Evolutionary conservation across 2,797 vertebrate genomes (phyloP).

Genomic region (Coregonus suidteri): DNA sequence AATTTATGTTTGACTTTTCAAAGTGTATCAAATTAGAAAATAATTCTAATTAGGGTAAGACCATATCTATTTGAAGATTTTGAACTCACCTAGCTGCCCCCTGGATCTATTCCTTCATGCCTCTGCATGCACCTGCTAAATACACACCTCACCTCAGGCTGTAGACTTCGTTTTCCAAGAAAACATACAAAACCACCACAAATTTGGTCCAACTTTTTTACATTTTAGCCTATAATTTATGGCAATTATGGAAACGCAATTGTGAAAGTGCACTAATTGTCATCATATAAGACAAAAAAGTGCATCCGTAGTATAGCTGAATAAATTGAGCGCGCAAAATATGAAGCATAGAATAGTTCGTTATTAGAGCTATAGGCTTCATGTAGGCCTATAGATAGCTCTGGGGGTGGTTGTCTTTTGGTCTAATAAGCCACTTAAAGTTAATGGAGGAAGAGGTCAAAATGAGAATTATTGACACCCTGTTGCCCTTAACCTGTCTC

Average conservation of each 20-base stretch:
- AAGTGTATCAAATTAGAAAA: background rate
- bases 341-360: conserved; percentile 49
- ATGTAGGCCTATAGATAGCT: background rate
- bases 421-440: conserved; percentile 90
- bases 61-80: no score
- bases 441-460: conserved; percentile 95
- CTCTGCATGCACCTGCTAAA: no score
- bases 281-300: background rate
- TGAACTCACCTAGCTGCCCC: no score
- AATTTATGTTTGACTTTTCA: background rate
- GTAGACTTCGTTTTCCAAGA: no score
- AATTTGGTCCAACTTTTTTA: no score
- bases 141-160: no score
- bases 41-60: background rate
- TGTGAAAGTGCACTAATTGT: background rate
- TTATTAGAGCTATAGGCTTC: background rate
- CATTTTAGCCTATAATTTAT: background rate
- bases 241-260: background rate
- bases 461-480: conserved; percentile 93
- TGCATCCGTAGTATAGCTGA: background rate
- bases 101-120: no score
- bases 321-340: conserved; percentile 51
- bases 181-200: no score
- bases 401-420: conserved; percentile 63
- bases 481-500: conserved; percentile 95